These are phyloP conservation scores for Pachypeltis micranthus DNA, from an alignment of 1,140 invertebrate species.

Conservation along the genomic window DNA sequence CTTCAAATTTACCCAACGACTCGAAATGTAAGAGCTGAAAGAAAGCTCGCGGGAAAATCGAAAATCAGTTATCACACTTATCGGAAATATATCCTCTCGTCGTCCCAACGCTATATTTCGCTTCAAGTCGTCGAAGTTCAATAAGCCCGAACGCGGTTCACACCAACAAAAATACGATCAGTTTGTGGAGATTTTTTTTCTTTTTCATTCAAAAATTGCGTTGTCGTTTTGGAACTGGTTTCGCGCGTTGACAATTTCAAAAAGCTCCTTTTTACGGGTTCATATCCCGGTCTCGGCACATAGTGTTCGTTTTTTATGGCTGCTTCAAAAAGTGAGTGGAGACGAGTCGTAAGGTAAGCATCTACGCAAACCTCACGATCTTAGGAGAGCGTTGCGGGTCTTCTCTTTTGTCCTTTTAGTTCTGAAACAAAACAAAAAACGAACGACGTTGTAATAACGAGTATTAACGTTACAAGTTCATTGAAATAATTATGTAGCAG, in stretches of 20 bases:
- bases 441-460: background rate
- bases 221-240: too few relatives aligned
- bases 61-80: too few relatives aligned
- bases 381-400: constrained; percentile 27
- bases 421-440: background rate
- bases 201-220: too few relatives aligned
- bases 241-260: background rate
- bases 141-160: too few relatives aligned
- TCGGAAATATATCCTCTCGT: too few relatives aligned
- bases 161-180: too few relatives aligned
- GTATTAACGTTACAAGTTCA: background rate
- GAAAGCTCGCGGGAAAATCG: too few relatives aligned
- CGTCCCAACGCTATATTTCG: too few relatives aligned
- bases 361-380: constrained; percentile 31
- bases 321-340: constrained; percentile 78
- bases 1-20: too few relatives aligned
- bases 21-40: too few relatives aligned
- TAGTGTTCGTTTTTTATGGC: constrained; percentile 51
- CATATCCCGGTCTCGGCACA: constrained; percentile 68
- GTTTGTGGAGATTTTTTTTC: too few relatives aligned
- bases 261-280: constrained; percentile 36
- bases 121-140: too few relatives aligned
- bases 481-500: background rate
- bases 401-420: background rate
- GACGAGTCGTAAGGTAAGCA: constrained; percentile 76